Evolutionary conservation across 2,113 vertebrate genomes (phyloP).

Genomic region (Ancistrus triradiatus): DNA sequence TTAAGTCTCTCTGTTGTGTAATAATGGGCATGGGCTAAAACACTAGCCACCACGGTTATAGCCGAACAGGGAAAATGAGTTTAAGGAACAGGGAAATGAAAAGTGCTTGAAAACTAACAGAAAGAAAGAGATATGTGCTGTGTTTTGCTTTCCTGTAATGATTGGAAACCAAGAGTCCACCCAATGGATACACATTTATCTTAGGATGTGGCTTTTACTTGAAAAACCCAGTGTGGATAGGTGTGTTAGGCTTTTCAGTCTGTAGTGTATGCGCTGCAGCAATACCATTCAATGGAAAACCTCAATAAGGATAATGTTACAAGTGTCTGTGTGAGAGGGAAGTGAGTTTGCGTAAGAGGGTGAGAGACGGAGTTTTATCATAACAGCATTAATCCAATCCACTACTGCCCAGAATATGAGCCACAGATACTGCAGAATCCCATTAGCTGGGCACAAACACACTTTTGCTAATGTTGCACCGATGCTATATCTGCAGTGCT

Average conservation of each 20-base stretch:
- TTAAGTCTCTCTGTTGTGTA: too few species aligned
- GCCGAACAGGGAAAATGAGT: neutral
- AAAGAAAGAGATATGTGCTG: too few species aligned
- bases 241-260: too few species aligned
- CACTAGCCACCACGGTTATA: neutral
- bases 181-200: neutral
- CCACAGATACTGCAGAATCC: conserved; percentile 38
- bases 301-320: conserved; percentile 16
- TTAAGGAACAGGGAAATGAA: neutral
- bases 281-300: neutral
- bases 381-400: conserved; percentile 37
- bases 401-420: conserved; percentile 15
- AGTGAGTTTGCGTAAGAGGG: neutral
- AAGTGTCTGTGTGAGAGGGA: neutral
- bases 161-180: too few species aligned
- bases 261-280: neutral
- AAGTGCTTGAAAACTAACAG: neutral
- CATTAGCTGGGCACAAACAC: conserved; percentile 26
- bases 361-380: conserved; percentile 7
- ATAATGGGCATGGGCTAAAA: too few species aligned
- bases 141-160: too few species aligned
- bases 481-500: too few species aligned
- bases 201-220: neutral
- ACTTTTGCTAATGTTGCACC: neutral
- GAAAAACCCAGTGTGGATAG: too few species aligned